Base-by-base conservation (phyloP, 2,888 invertebrate genomes). In the Agrochola macilenta region DNA sequence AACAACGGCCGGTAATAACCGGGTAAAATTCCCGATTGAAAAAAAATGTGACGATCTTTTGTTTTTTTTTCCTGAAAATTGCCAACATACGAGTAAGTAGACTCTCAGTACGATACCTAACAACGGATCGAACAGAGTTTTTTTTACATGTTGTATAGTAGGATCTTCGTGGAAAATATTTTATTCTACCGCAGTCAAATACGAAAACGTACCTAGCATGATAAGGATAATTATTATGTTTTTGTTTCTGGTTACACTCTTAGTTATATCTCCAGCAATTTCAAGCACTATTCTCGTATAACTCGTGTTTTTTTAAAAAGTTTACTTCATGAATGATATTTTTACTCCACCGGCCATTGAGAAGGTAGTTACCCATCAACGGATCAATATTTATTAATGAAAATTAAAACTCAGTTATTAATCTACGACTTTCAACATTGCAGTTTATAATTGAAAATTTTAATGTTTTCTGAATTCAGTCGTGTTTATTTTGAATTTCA, bases 371-470 rank as follows among this genome's bases (percentile, higher is more conserved):
- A 17, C 11, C 17, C 61, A 64, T 39, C 14, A 49, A 23, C 23
- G 2, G n/a, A 65, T 30, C 11, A 54, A n/a, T 46, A 46, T 66
- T 49, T 30, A 39, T 69, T 60, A 23, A 58, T 60, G 35, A 73
- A 46, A 61, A 52, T 12, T 3, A 60, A 75, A 83, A 85, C 30
- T 66, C n/a, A 58, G 61, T 74, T 49, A 73, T 71, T 63, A 71
- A 73, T 68, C 12, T 30, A 82, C 39, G 66, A 80, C 65, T 76
- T 76, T 57, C 69, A 80, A 82, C 68, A 76, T 74, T 85, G 68
- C 73, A 74, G 58, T 64, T 35, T 35, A 35, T 78, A 65, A 85
- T 85, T 85, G 74, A 72, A 87, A 85, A 79, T 78, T 66, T 70
- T 7, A 83, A 78, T 52, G 69, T 43, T 79, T 85, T 71, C 43